Percentiles rank a stretch among this genome's conserved stretches.
phyloP scores from a whole-genome alignment of 2,113 vertebrate species.

The Psittacula cyanocephala region DNA sequence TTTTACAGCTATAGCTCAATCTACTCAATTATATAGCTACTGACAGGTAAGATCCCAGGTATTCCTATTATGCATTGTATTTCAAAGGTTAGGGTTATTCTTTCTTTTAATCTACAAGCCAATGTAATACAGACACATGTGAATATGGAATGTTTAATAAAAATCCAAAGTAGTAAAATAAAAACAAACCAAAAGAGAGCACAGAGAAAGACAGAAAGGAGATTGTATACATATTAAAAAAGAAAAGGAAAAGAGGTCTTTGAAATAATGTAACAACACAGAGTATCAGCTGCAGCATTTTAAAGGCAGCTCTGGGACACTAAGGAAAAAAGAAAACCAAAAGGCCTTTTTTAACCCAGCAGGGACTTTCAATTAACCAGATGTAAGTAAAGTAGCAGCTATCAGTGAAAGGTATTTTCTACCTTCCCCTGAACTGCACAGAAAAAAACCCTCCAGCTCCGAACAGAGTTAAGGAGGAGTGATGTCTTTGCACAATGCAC shows the following conservation, averaged over 20 bases:
- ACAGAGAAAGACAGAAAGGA: conserved; percentile 39
- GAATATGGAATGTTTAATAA: conserved; percentile 50
- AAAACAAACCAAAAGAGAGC: conserved; percentile 34
- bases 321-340: not conserved
- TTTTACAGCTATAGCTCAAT: not conserved
- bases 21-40: not conserved
- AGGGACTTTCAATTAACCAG: not conserved
- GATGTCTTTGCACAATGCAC: conserved; percentile 50
- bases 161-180: conserved; percentile 28
- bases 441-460: not conserved
- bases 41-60: conserved; percentile 73
- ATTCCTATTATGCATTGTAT: conserved; percentile 52
- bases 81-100: not conserved
- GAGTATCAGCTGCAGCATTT: conserved; percentile 40
- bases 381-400: conserved; percentile 9
- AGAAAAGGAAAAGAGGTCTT: not conserved
- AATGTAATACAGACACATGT: conserved; percentile 7
- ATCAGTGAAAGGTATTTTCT: conserved; percentile 34
- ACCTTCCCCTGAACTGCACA: conserved; percentile 27
- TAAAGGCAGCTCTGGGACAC: conserved; percentile 53
- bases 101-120: conserved; percentile 24
- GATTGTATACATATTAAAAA: not conserved
- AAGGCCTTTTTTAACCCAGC: not conserved
- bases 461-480: not conserved
- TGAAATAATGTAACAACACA: conserved; percentile 20